phyloP scores from a whole-genome alignment of 1,140 invertebrate genomes.

The Drosophila aff. region DNA sequence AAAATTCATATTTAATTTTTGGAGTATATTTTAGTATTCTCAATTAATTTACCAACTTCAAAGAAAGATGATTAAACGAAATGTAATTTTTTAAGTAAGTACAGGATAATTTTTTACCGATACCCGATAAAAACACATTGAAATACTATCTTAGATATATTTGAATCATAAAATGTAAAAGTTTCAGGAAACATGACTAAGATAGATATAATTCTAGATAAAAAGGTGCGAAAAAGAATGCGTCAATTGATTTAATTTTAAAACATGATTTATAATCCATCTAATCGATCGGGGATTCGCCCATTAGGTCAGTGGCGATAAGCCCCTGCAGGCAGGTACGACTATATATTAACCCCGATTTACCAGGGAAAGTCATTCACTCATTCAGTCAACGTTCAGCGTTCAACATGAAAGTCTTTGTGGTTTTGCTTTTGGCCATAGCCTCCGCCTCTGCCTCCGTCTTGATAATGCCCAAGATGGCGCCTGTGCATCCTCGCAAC shows the following conservation, averaged over 20 bases:
- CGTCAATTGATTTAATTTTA: slow-evolving; percentile 6
- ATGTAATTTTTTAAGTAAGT: no score
- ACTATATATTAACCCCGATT: slow-evolving; percentile 76
- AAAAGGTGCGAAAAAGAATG: slow-evolving; percentile 1
- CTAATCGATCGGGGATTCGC: slow-evolving; percentile 55
- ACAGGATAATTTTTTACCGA: no score
- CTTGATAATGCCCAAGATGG: background rate
- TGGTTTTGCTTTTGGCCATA: background rate
- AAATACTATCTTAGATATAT: background rate
- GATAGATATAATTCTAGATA: background rate
- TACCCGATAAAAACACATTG: no score
- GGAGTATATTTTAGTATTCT: no score
- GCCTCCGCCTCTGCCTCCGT: background rate
- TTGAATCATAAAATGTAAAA: background rate
- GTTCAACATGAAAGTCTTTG: slow-evolving; percentile 6
- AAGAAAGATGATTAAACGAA: no score
- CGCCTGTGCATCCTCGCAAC: slow-evolving; percentile 3
- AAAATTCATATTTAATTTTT: no score
- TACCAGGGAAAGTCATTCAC: slow-evolving; percentile 29
- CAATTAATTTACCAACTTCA: background rate
- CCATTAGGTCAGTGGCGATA: slow-evolving; percentile 84
- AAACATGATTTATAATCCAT: slow-evolving; percentile 3
- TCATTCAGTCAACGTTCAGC: background rate
- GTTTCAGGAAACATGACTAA: background rate
- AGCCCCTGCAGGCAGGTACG: slow-evolving; percentile 69